A percentile compares a stretch with the other conserved stretches of the same genome.
Evolutionary conservation across 2,113 vertebrate species (phyloP).

Genomic region (Chunga burmeisteri): DNA sequence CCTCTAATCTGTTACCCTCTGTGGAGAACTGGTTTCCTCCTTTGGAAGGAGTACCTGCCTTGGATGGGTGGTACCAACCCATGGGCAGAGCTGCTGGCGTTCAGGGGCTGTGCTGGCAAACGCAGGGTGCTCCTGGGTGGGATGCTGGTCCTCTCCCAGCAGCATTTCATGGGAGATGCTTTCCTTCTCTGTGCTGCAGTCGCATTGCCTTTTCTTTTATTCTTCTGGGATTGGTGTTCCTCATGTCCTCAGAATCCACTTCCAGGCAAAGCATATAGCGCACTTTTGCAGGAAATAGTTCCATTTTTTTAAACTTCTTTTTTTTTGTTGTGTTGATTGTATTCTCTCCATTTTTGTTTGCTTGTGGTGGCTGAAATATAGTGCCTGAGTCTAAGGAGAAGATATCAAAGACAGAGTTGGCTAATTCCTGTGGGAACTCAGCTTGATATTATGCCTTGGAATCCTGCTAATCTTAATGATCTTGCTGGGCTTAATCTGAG

Average conservation of each 20-base stretch:
- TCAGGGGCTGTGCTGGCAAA: accelerated
- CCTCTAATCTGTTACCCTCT: background rate
- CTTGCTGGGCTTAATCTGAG: background rate
- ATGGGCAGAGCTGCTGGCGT: background rate
- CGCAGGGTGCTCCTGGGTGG: background rate
- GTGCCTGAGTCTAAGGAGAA: background rate
- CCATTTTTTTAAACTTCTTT: background rate
- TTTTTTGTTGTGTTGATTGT: background rate
- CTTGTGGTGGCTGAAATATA: background rate
- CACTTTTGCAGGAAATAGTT: background rate
- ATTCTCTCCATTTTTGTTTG: background rate
- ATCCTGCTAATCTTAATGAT: slow-evolving; percentile 10
- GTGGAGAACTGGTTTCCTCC: background rate
- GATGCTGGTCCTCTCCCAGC: background rate
- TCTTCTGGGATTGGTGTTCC: background rate
- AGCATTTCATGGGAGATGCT: background rate
- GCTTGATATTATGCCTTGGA: background rate
- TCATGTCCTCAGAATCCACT: background rate
- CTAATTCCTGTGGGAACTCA: background rate
- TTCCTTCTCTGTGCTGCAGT: background rate
- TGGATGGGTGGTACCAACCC: background rate
- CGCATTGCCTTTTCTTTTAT: background rate
- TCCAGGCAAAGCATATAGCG: background rate
- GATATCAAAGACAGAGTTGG: background rate
- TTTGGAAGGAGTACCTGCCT: background rate